phyloP scores from a whole-genome alignment of 2,888 invertebrate species.

The Macroteleia sp. region DNA sequence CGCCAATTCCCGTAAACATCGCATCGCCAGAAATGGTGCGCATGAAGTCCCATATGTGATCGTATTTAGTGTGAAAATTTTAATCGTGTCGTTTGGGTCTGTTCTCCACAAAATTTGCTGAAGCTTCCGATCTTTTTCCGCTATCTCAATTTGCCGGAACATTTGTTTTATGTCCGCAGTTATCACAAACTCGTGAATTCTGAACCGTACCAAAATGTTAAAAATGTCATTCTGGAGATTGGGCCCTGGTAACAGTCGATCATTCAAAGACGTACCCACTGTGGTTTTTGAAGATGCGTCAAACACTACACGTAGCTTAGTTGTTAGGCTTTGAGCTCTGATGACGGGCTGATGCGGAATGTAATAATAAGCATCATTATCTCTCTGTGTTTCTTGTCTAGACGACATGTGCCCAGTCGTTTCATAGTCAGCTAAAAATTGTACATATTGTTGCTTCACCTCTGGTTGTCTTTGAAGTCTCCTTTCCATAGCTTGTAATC shows the following conservation, averaged over 20 bases:
- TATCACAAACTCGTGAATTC: background rate
- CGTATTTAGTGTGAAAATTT: constrained; percentile 7
- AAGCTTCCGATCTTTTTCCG: background rate
- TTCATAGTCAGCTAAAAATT: background rate
- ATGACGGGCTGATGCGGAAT: background rate
- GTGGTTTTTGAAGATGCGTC: background rate
- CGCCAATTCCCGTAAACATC: background rate
- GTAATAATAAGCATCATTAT: background rate
- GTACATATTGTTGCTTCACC: background rate
- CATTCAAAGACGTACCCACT: background rate
- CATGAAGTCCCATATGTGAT: constrained; percentile 19
- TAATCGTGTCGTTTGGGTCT: background rate
- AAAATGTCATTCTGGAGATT: background rate
- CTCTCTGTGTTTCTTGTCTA: background rate
- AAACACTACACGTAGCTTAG: background rate
- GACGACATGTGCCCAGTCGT: background rate
- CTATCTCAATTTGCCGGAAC: constrained; percentile 13
- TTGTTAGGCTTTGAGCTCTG: background rate
- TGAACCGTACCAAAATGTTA: background rate
- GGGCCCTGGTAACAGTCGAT: background rate
- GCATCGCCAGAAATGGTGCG: constrained; percentile 13
- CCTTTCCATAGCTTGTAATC: background rate
- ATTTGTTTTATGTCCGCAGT: background rate
- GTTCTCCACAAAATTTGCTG: constrained; percentile 18
- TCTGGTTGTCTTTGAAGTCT: background rate